phyloP scores from a whole-genome alignment of 2,113 vertebrate genomes.

The Calonectris borealis region DNA sequence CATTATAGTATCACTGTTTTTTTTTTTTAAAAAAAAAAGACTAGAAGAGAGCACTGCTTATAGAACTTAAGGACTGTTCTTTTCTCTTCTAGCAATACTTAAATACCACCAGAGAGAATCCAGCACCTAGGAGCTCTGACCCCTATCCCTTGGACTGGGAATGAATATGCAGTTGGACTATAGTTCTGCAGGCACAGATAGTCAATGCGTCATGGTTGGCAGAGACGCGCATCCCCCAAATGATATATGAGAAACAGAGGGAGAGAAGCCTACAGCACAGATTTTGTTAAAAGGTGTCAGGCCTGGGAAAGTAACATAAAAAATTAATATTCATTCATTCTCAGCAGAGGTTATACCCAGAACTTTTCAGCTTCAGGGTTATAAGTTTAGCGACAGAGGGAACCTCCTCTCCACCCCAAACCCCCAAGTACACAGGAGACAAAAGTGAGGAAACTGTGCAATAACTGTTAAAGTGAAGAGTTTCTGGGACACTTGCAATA shows the following conservation, averaged over 20 bases:
- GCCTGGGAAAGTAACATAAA: not conserved
- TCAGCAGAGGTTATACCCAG: not conserved
- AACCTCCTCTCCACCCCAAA: not conserved
- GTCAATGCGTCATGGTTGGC: rapidly evolving
- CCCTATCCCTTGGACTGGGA: not conserved
- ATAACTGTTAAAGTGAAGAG: not conserved
- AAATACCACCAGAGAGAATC: not conserved
- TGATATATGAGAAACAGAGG: rapidly evolving
- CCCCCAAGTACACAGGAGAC: not conserved
- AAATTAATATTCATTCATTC: not conserved
- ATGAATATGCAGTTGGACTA: not conserved
- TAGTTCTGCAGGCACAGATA: not conserved
- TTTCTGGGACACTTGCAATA: not conserved
- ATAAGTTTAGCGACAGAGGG: not conserved
- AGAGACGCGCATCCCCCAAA: rapidly evolving
- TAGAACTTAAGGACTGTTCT: not conserved
- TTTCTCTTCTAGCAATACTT: not conserved
- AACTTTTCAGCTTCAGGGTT: not conserved
- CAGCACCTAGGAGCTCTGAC: not conserved
- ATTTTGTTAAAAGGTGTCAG: not conserved
- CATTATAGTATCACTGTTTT: not conserved
- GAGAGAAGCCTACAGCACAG: not conserved
- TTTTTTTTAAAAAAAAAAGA: not conserved
- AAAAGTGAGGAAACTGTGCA: not conserved
- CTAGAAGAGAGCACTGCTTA: not conserved